Base-by-base conservation (phyloP, 1,140 invertebrate species). In the Drosophila asahinai region DNA sequence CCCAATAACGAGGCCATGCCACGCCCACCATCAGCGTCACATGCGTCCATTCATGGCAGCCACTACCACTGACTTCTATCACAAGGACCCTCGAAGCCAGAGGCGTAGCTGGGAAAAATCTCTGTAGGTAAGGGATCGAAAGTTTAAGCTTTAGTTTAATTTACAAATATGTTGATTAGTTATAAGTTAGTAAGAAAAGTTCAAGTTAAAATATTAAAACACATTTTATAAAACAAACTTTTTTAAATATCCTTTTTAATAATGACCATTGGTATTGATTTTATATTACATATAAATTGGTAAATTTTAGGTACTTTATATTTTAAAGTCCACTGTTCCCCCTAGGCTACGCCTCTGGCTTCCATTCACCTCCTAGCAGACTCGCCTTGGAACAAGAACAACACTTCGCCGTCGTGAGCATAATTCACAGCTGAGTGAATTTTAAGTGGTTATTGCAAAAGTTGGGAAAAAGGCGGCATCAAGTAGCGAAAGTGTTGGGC, bases 371-470 rank as follows among this genome's bases (percentile, higher is more conserved):
- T 36, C 38, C n/a, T 33, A 8, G 22, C 9, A 51, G 8, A 19
- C 51, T 51, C 57, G 48, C 65, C 77, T 59, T 67, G 66, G 65
- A 84, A 77, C 84, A 84, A 75, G 84, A 87, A 81, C 84, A 89
- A 84, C 84, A 89, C 84, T 87, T 48, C 60, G 70, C 67, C 67
- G 74, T 81, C 79, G 81, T 81, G 84, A 87, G 84, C 84, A 90
- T 90, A 90, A 90, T 90, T 90, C 86, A 90, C 86, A 86, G 86
- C 76, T 90, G 86, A 90, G 86, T 90, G 86, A 90, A 90, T 90
- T 90, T 90, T 90, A 90, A 90, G 86, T 90, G 86, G 86, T 90
- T 90, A 90, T 90, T 90, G 86, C 86, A 86, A 90, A 90, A 90
- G 86, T 90, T 90, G 76, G 79, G 75, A 79, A 61, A 79, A 72